Evolutionary conservation across 2,888 invertebrate genomes (phyloP), one percentile per base, ranked within the genome.

Genomic region (Deilephila elpenor): DNA sequence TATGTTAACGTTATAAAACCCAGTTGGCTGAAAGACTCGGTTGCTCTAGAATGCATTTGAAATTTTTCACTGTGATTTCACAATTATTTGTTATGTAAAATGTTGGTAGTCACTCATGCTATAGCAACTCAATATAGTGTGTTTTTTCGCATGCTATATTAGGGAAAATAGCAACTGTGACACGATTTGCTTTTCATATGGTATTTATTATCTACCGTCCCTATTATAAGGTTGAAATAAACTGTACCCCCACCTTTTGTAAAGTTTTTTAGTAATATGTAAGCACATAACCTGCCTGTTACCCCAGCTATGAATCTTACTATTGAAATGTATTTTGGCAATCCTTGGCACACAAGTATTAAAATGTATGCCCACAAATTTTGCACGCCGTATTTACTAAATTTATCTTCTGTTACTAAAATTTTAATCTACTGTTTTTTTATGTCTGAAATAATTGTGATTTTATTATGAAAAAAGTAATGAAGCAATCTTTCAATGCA

Each of bases 261-360:
- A 56, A n/a, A 44, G 64, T 67, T 51, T 17, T 37, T 34, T n/a
- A 37, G n/a, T 62, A 37, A 62, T 32, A 8, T 32, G 4, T 19
- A 62, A 34, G 20, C 8, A 32, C 53, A 59, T 6, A 11, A 71
- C 59, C 29, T 17, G 53, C 60, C 29, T 60, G 34, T 37, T 60
- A n/a, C 5, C 37, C 17, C 25, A 37, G 37, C 71, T 25, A 44
- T 44, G 11, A 11, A 37, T 59, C 34, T 25, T n/a, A 25, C 25
- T 14, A 60, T 60, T 61, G 61, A 29, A 71, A 25, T 17, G 44
- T 59, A 67, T 67, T 51, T 64, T 67, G 51, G 51, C 44, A 25
- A 67, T 17, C 14, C 20, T 67, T 51, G 51, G 67, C 44, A 25
- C 67, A 67, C 67, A 44, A 62, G 3, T 62, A n/a, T 67, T 44